Percentiles rank a stretch among this genome's conserved stretches.
Conservation (phyloP, 2,888 invertebrate species). For the Dorcus hopei region DNA sequence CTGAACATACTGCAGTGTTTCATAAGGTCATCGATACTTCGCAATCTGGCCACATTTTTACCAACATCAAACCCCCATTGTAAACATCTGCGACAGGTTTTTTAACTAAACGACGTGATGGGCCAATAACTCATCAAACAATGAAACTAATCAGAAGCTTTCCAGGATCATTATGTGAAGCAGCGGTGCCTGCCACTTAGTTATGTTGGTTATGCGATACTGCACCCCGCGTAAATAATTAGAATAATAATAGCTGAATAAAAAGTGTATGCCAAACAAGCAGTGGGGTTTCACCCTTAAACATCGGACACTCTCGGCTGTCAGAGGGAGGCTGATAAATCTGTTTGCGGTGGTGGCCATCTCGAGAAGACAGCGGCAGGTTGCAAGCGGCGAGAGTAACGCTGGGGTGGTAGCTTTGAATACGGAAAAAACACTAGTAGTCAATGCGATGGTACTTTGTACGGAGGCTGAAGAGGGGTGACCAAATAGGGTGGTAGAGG, state of each 20-base stretch:
- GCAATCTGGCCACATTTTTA: slow-evolving; percentile 49
- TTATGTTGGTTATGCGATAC: slow-evolving; percentile 49
- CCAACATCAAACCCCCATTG: slow-evolving; percentile 31
- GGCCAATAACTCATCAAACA: slow-evolving; percentile 43
- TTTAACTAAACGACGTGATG: slow-evolving; percentile 38
- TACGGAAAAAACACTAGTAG: slow-evolving; percentile 26
- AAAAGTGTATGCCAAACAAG: slow-evolving; percentile 49
- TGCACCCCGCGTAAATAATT: slow-evolving; percentile 47
- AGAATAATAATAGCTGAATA: slow-evolving; percentile 51
- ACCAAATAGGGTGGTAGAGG: slow-evolving; percentile 29
- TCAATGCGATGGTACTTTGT: slow-evolving; percentile 26
- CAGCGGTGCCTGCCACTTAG: slow-evolving; percentile 47
- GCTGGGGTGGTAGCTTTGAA: slow-evolving; percentile 21
- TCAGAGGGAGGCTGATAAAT: slow-evolving; percentile 47
- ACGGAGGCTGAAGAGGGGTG: slow-evolving; percentile 34
- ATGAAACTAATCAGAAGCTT: slow-evolving; percentile 34
- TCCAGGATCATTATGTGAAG: slow-evolving; percentile 37
- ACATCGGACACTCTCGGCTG: slow-evolving; percentile 43
- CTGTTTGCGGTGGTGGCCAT: slow-evolving; percentile 48
- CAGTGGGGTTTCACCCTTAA: slow-evolving; percentile 39
- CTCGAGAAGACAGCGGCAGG: slow-evolving; percentile 41
- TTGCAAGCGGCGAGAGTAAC: slow-evolving; percentile 32
- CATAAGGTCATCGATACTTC: slow-evolving; percentile 5
- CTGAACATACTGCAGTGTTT: too few relatives aligned
- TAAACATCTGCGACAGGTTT: slow-evolving; percentile 50